Percentiles rank a stretch among this genome's conserved stretches.
These are phyloP conservation scores for Trachymyrmex septentrionalis DNA, from an alignment of 1,140 invertebrate genomes.

Conservation along the genomic window DNA sequence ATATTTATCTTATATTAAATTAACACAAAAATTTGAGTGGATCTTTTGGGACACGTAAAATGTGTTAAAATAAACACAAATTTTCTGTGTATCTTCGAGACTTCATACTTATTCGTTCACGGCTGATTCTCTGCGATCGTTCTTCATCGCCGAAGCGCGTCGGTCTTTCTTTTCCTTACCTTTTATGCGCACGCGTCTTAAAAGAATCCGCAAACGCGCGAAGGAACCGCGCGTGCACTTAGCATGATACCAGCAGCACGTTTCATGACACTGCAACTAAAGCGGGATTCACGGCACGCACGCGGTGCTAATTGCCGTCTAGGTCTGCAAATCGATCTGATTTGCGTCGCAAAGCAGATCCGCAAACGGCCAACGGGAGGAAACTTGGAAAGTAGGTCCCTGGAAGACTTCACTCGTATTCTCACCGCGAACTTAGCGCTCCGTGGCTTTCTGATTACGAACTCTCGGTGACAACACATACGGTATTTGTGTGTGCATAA, in stretches of 20 bases:
- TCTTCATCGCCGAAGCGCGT: not conserved
- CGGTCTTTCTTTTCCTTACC: not conserved
- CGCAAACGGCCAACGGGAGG: conserved; percentile 14
- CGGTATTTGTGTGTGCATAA: conserved; percentile 1
- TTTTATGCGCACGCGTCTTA: conserved; percentile 15
- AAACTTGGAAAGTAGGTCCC: conserved; percentile 43
- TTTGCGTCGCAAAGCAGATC: conserved; percentile 56
- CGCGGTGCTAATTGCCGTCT: conserved; percentile 53
- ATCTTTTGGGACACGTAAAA: too few species aligned
- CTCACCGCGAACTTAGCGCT: not conserved
- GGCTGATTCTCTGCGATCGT: not conserved
- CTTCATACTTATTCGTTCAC: not conserved
- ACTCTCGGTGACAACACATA: not conserved
- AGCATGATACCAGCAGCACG: conserved; percentile 26
- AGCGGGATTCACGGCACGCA: conserved; percentile 48
- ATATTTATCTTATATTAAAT: too few species aligned
- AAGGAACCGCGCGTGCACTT: conserved; percentile 29
- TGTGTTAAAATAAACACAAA: too few species aligned
- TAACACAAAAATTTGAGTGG: too few species aligned
- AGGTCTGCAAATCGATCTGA: conserved; percentile 60
- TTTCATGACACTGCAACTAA: conserved; percentile 40
- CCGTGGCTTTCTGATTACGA: not conserved
- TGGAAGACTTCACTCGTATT: conserved; percentile 7
- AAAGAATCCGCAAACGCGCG: conserved; percentile 45
- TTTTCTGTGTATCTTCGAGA: not conserved